Percentiles rank a stretch among this genome's conserved stretches.
These are phyloP conservation scores for Chaenocephalus aceratus DNA, from an alignment of 2,113 vertebrate genomes.

Conservation along the genomic window DNA sequence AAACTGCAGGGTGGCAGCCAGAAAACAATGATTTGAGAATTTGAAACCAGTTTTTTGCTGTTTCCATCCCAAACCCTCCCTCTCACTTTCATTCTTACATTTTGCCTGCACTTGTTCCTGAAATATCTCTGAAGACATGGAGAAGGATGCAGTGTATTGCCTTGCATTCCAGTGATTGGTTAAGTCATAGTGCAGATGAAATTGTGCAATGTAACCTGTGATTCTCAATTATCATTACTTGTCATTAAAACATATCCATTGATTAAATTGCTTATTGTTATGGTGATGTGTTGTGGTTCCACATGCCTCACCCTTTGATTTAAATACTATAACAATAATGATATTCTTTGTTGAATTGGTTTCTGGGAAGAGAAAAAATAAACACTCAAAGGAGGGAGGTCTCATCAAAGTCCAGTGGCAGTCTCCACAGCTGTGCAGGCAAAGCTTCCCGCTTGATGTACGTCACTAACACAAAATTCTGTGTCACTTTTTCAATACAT, in stretches of 20 bases:
- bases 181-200: neutral
- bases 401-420: conserved; percentile 50
- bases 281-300: conserved; percentile 13
- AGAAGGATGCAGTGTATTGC: neutral
- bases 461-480: neutral
- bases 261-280: conserved; percentile 8
- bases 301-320: conserved; percentile 36
- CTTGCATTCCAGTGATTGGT: neutral
- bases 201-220: neutral
- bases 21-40: neutral
- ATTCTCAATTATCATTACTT: neutral
- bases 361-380: conserved; percentile 46
- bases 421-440: conserved; percentile 39
- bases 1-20: neutral
- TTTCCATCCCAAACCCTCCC: neutral
- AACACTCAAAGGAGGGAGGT: conserved; percentile 45
- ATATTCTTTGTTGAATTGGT: conserved; percentile 17
- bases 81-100: neutral
- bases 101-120: neutral
- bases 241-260: conserved; percentile 15
- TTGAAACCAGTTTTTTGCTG: neutral
- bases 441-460: neutral
- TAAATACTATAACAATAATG: conserved; percentile 9
- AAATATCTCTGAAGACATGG: neutral
- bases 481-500: neutral